phyloP scores from a whole-genome alignment of 2,113 vertebrate species.

The Saccopteryx bilineata region DNA sequence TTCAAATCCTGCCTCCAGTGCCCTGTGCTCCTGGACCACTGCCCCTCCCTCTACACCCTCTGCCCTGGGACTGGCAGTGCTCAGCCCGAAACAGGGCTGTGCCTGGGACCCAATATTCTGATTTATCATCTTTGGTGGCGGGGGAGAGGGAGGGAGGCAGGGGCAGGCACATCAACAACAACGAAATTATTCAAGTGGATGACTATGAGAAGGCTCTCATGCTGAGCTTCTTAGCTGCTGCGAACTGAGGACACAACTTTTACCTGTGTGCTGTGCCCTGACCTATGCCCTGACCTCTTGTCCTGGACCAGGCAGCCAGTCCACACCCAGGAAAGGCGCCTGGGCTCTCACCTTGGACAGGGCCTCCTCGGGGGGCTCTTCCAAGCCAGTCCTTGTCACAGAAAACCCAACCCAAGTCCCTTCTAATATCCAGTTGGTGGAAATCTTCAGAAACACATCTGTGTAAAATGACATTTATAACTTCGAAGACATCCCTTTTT shows the following conservation, averaged over 20 bases:
- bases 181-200: background rate
- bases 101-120: background rate
- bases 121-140: background rate
- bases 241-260: background rate
- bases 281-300: background rate
- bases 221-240: background rate
- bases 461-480: fast-evolving
- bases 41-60: background rate
- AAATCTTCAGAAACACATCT: background rate
- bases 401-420: background rate
- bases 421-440: background rate
- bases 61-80: fast-evolving
- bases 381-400: fast-evolving
- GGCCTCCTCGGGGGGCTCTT: background rate
- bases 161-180: background rate
- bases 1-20: background rate
- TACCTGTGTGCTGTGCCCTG: fast-evolving
- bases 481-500: background rate
- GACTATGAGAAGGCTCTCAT: too few relatives aligned
- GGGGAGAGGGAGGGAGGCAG: too few relatives aligned
- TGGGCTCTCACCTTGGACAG: background rate
- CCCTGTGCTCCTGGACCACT: background rate
- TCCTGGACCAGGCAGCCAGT: fast-evolving
- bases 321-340: background rate
- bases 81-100: background rate